Conservation (phyloP, 2,888 invertebrate species). For the Drosophila koepferae region DNA sequence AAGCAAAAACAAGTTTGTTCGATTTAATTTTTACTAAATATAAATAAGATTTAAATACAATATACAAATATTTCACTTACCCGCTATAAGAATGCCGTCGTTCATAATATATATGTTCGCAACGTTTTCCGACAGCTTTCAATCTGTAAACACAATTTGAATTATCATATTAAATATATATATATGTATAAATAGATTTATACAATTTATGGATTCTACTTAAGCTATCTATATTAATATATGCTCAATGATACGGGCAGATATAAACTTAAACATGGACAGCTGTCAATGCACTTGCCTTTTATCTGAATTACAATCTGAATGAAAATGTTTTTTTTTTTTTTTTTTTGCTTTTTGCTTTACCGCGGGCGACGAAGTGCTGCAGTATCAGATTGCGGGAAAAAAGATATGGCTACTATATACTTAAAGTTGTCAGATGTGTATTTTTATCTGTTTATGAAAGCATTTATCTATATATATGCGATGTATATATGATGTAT, state of each 20-base stretch:
- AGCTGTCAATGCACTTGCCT: conserved; percentile 25
- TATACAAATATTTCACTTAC: neutral
- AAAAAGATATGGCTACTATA: conserved; percentile 17
- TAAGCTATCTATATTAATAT: neutral
- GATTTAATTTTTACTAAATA: neutral
- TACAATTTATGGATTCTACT: conserved; percentile 1
- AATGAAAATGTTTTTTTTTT: neutral
- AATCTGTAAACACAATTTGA: conserved; percentile 8
- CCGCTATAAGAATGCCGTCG: neutral
- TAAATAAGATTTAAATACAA: neutral
- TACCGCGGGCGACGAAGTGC: conserved; percentile 10
- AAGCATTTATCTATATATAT: conserved; percentile 3
- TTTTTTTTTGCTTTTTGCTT: neutral
- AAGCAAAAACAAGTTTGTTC: conserved; percentile 1
- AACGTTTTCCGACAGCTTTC: conserved; percentile 2
- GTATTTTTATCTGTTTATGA: conserved; percentile 32
- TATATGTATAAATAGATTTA: neutral
- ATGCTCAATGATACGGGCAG: neutral
- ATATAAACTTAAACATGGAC: conserved; percentile 10
- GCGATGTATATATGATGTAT: neutral
- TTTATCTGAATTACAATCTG: conserved; percentile 7
- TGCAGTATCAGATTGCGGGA: conserved; percentile 28
- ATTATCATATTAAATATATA: conserved; percentile 8
- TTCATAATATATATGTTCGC: neutral
- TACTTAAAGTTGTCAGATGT: conserved; percentile 19